Percentiles rank a stretch among this genome's conserved stretches.
These are phyloP conservation scores for Porites lobata DNA, from an alignment of 92 coral and sea anemone genomes.

Conservation along the genomic window DNA sequence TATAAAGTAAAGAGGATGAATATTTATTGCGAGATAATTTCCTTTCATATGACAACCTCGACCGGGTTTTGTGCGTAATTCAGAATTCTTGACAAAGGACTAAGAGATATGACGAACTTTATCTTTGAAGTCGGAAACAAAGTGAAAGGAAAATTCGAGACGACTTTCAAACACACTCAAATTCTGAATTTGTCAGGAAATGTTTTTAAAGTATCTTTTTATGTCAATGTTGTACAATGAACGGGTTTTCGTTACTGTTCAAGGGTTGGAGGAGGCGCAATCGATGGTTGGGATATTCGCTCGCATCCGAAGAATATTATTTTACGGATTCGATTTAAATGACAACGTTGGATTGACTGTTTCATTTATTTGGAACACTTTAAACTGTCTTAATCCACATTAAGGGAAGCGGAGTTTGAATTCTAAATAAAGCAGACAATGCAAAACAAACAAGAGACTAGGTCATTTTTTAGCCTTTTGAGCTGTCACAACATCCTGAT, in stretches of 20 bases:
- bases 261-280: constrained; percentile 17
- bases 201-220: constrained; percentile 19
- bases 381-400: constrained; percentile 53
- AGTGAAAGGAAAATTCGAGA: constrained; percentile 30
- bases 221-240: constrained; percentile 7
- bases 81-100: constrained; percentile 29
- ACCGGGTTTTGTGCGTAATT: constrained; percentile 18
- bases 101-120: constrained; percentile 27
- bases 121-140: background rate
- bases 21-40: constrained; percentile 20
- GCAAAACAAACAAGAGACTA: constrained; percentile 81
- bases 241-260: constrained; percentile 20
- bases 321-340: too few species aligned
- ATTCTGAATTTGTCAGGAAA: constrained; percentile 23
- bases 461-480: constrained; percentile 80
- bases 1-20: background rate
- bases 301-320: background rate
- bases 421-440: constrained; percentile 66
- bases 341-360: constrained; percentile 24
- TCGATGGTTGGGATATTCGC: background rate
- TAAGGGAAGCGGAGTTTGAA: constrained; percentile 67
- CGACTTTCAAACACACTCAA: constrained; percentile 18
- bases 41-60: constrained; percentile 14
- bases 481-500: constrained; percentile 96
- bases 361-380: constrained; percentile 24